Evolutionary conservation across 2,888 invertebrate species (phyloP).

Genomic region (Merodon equestris): DNA sequence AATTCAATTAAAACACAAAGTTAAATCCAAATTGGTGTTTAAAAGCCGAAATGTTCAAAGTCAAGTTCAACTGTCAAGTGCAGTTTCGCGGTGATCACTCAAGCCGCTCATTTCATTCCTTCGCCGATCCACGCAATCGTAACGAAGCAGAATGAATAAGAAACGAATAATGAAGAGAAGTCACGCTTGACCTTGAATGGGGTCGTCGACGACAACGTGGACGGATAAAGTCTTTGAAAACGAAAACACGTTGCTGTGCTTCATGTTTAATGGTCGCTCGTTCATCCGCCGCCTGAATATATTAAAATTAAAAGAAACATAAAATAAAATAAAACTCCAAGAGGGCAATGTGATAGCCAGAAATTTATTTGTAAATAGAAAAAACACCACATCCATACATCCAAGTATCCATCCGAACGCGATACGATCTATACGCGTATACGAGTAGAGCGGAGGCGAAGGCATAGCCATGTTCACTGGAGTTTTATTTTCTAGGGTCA

Average conservation of each 20-base stretch:
- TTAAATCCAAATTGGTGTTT: constrained; percentile 9
- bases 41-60: neutral
- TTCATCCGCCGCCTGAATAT: constrained; percentile 31
- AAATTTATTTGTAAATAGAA: no score
- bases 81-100: neutral
- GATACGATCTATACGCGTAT: neutral
- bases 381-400: neutral
- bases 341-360: constrained; percentile 8
- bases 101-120: no score
- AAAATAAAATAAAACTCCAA: constrained; percentile 25
- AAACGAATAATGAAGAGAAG: constrained; percentile 34
- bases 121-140: no score
- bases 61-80: neutral
- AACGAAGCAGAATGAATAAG: neutral
- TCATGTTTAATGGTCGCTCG: constrained; percentile 39
- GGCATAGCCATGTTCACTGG: constrained; percentile 27
- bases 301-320: constrained; percentile 6
- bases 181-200: constrained; percentile 66
- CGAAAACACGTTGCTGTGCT: constrained; percentile 40
- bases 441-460: neutral
- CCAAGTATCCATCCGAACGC: neutral
- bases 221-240: no score
- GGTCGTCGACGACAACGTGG: constrained; percentile 53
- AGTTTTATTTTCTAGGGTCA: constrained; percentile 33
- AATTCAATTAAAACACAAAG: no score